Evolutionary conservation across 37 sponge, comb jelly and placozoan genomes (phyloP).

Genomic region (Amphimedon queenslandica): DNA sequence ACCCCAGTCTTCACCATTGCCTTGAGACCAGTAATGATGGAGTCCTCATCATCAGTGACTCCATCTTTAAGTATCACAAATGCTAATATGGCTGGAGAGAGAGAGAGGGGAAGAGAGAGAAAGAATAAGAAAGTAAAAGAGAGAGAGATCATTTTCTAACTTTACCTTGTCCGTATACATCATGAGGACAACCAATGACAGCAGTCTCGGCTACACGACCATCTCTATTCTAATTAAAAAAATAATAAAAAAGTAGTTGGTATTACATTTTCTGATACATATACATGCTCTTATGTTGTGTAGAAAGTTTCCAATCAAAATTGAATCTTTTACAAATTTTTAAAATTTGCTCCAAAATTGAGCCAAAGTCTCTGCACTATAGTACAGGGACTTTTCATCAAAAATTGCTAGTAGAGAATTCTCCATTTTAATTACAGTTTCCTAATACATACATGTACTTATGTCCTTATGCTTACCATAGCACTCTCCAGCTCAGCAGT

Average conservation of each 20-base stretch:
- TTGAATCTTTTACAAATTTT: too few relatives aligned
- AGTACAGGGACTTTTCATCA: too few relatives aligned
- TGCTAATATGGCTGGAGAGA: constrained; percentile 51
- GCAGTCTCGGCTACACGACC: constrained; percentile 86
- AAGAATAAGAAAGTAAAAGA: background rate
- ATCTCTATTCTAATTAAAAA: constrained; percentile 45
- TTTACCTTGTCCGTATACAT: constrained; percentile 59
- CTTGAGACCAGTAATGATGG: constrained; percentile 18
- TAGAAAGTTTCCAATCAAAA: too few relatives aligned
- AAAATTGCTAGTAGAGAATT: background rate
- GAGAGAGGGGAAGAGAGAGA: background rate
- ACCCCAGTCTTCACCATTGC: constrained; percentile 45
- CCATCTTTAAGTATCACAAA: constrained; percentile 83
- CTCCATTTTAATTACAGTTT: too few relatives aligned
- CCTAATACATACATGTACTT: background rate
- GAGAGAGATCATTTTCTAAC: background rate
- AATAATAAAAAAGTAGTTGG: background rate
- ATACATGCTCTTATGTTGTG: too few relatives aligned
- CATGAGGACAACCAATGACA: constrained; percentile 73
- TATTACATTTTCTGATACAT: too few relatives aligned
- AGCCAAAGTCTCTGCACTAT: too few relatives aligned
- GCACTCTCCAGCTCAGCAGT: constrained; percentile 97
- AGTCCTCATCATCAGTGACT: constrained; percentile 41
- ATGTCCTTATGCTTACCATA: constrained; percentile 71
- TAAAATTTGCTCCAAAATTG: background rate